Evolutionary conservation across 2,797 vertebrate species (phyloP).

Genomic region (Leuciscus waleckii): DNA sequence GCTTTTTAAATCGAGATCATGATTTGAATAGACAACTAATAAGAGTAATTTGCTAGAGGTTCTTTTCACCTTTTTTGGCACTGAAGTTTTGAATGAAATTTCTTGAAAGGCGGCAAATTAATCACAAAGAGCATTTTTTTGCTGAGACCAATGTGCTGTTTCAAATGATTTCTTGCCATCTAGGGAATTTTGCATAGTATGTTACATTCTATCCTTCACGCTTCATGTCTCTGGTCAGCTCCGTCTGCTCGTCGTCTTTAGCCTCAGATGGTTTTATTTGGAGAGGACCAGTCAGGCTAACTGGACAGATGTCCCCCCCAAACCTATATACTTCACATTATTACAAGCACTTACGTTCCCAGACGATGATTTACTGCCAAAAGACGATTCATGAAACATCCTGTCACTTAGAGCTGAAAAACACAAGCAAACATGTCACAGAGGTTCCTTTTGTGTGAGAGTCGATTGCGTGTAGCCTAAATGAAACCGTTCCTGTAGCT

Average conservation of each 20-base stretch:
- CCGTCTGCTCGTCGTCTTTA: constrained; percentile 25
- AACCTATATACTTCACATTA: constrained; percentile 19
- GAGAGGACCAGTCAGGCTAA: constrained; percentile 13
- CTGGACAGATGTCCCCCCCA: not conserved
- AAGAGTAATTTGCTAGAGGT: not conserved
- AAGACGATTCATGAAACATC: constrained; percentile 39
- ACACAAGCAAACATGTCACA: constrained; percentile 34
- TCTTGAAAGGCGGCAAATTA: not conserved
- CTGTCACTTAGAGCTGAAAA: constrained; percentile 37
- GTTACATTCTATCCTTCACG: constrained; percentile 3
- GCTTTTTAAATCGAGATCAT: not conserved
- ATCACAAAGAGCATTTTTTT: constrained; percentile 14
- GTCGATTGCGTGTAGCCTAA: constrained; percentile 14
- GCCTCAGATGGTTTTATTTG: constrained; percentile 23
- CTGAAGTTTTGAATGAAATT: not conserved
- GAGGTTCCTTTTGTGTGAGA: constrained; percentile 23
- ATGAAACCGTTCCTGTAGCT: constrained; percentile 13
- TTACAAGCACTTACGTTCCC: constrained; percentile 9
- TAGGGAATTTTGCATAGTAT: not conserved
- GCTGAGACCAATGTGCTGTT: not conserved
- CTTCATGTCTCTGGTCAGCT: constrained; percentile 26
- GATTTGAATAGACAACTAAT: not conserved
- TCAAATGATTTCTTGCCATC: constrained; percentile 22
- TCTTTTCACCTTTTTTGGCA: not conserved
- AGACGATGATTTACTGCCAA: constrained; percentile 22